Conservation (phyloP, 2,113 vertebrate genomes). For the Lophura nycthemera region DNA sequence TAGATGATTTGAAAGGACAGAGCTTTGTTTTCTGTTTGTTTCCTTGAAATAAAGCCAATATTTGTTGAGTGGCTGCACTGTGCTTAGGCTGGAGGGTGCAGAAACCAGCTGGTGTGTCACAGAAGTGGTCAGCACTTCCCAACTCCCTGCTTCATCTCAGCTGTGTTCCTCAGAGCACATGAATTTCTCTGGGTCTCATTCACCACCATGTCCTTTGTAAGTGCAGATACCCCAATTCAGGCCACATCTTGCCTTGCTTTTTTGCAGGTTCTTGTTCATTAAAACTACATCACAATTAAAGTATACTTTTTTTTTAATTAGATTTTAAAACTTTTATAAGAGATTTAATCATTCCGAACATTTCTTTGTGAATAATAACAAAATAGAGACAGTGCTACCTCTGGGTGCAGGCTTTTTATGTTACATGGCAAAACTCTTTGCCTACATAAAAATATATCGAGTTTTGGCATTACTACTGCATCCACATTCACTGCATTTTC, state of each 20-base stretch:
- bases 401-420: neutral
- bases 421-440: neutral
- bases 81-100: neutral
- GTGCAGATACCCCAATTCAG: neutral
- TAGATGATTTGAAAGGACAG: neutral
- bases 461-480: slow-evolving; percentile 2
- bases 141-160: neutral
- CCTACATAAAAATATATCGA: neutral
- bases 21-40: neutral
- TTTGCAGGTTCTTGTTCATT: neutral
- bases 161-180: neutral
- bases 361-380: neutral
- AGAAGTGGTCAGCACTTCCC: neutral
- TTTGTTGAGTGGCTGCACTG: neutral
- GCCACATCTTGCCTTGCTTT: neutral
- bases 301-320: neutral
- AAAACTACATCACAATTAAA: neutral
- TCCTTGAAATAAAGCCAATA: neutral
- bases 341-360: neutral
- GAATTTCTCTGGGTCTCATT: neutral
- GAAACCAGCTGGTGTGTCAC: neutral
- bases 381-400: neutral
- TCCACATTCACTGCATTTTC: slow-evolving; percentile 53
- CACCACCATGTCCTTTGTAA: neutral
- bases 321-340: neutral